Conservation (phyloP, 2,888 invertebrate genomes). For the Rhamphomyia laevipes region DNA sequence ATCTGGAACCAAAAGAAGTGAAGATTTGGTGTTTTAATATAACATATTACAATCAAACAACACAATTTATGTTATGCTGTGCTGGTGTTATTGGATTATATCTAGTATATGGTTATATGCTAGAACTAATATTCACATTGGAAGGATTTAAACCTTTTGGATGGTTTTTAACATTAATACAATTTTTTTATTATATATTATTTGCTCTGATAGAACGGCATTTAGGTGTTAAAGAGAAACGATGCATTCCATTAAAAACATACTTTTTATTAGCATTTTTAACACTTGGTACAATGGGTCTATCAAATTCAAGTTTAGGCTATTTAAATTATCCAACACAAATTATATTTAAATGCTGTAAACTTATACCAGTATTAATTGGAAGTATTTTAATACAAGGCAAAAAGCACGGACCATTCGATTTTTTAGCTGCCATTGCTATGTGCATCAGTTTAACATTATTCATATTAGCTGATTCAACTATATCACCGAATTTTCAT, state of each 20-base stretch:
- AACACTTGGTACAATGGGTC: slow-evolving; percentile 90
- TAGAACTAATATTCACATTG: slow-evolving; percentile 86
- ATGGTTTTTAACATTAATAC: slow-evolving; percentile 83
- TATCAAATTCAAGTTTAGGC: slow-evolving; percentile 87
- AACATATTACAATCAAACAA: slow-evolving; percentile 44
- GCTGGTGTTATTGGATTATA: slow-evolving; percentile 77
- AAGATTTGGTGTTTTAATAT: slow-evolving; percentile 66
- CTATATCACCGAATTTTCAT: slow-evolving; percentile 63
- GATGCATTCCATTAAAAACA: slow-evolving; percentile 68
- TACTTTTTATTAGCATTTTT: slow-evolving; percentile 74
- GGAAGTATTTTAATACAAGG: slow-evolving; percentile 88
- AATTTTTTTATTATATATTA: slow-evolving; percentile 74
- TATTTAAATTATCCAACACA: slow-evolving; percentile 95
- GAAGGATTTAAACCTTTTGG: slow-evolving; percentile 82
- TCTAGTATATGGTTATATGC: slow-evolving; percentile 79
- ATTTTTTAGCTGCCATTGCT: slow-evolving; percentile 69
- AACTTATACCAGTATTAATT: slow-evolving; percentile 87
- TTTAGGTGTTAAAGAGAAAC: slow-evolving; percentile 47
- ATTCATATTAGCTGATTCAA: slow-evolving; percentile 76
- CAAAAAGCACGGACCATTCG: slow-evolving; percentile 71
- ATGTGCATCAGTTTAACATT: slow-evolving; percentile 86
- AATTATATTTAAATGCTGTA: slow-evolving; percentile 96
- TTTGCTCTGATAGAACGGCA: slow-evolving; percentile 63
- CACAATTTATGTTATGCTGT: slow-evolving; percentile 67
- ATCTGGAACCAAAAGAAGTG: slow-evolving; percentile 32